phyloP scores from a whole-genome alignment of 2,888 invertebrate species.

The Mythimna vitellina region DNA sequence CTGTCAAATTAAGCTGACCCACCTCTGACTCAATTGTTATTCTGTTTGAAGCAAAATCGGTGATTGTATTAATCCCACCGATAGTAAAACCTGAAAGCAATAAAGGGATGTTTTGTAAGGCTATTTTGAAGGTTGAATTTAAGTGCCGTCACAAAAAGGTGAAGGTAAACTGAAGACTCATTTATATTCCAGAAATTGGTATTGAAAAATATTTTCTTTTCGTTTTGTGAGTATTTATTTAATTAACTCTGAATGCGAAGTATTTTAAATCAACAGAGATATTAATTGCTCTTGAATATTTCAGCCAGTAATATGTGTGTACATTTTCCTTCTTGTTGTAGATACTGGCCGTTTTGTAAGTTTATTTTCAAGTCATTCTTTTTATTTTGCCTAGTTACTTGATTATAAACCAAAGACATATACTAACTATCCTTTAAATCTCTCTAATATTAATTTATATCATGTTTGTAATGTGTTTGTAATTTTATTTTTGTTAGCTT shows the following conservation, averaged over 20 bases:
- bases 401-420: too few relatives aligned
- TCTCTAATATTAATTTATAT: too few relatives aligned
- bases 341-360: neutral
- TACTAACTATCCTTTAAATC: too few relatives aligned
- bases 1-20: conserved; percentile 62
- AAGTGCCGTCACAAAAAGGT: conserved; percentile 22
- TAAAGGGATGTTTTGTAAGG: conserved; percentile 23
- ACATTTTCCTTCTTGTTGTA: neutral
- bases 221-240: neutral
- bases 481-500: too few relatives aligned
- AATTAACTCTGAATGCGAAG: neutral
- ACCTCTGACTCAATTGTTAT: conserved; percentile 51
- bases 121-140: conserved; percentile 23
- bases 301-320: neutral
- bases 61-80: conserved; percentile 45
- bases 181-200: neutral
- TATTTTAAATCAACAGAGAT: neutral
- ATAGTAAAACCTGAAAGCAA: conserved; percentile 37
- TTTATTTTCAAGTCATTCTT: too few relatives aligned
- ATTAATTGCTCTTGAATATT: neutral
- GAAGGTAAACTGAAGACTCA: conserved; percentile 5
- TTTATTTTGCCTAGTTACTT: too few relatives aligned
- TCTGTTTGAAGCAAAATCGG: conserved; percentile 53
- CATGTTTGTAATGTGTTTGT: too few relatives aligned
- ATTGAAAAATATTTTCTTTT: neutral